Percentiles rank a stretch among this genome's conserved stretches.
These are phyloP conservation scores for Coenonympha glycerion DNA, from an alignment of 2,888 invertebrate species.

Conservation along the genomic window DNA sequence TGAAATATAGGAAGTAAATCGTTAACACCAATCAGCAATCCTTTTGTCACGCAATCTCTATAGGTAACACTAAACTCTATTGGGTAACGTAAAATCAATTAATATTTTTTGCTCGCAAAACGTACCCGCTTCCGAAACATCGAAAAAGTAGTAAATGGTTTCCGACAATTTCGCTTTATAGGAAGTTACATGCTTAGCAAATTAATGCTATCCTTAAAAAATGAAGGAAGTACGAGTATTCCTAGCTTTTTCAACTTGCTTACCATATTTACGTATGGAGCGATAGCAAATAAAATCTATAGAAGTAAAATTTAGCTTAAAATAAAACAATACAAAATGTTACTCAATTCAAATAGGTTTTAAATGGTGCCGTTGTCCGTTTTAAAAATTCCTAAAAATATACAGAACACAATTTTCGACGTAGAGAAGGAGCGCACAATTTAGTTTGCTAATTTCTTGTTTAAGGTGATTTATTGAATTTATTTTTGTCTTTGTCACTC, in stretches of 20 bases:
- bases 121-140: constrained; percentile 20
- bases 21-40: constrained; percentile 39
- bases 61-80: constrained; percentile 35
- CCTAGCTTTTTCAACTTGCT: background rate
- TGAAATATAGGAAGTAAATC: constrained; percentile 44
- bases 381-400: too few relatives aligned
- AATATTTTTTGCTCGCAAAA: constrained; percentile 22
- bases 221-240: background rate
- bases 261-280: too few relatives aligned
- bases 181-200: constrained; percentile 16
- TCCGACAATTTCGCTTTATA: constrained; percentile 13
- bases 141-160: constrained; percentile 17
- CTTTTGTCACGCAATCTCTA: constrained; percentile 53
- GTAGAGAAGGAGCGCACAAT: too few relatives aligned
- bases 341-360: too few relatives aligned
- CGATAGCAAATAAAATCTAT: too few relatives aligned
- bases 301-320: too few relatives aligned
- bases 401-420: too few relatives aligned
- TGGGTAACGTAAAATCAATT: constrained; percentile 38
- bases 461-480: too few relatives aligned
- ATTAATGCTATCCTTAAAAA: constrained; percentile 9
- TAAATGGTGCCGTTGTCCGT: too few relatives aligned
- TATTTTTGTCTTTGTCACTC: too few relatives aligned
- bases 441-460: too few relatives aligned
- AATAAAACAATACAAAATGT: too few relatives aligned